These are phyloP conservation scores for Tautogolabrus adspersus DNA, from an alignment of 2,113 vertebrate species.

Conservation along the genomic window DNA sequence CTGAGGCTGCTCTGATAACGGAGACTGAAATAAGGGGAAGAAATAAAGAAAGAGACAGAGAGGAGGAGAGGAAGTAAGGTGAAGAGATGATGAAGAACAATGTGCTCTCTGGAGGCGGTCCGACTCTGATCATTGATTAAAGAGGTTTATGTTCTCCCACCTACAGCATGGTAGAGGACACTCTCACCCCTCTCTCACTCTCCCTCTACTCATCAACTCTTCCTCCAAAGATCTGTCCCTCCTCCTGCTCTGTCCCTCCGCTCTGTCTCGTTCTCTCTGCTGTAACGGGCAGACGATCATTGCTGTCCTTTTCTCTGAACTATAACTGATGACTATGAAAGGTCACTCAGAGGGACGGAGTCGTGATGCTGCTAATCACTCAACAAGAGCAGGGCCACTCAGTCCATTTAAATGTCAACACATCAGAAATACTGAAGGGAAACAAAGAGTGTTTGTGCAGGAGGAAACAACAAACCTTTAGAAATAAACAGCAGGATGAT, in stretches of 20 bases:
- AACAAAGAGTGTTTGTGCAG: background rate
- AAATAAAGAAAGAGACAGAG: background rate
- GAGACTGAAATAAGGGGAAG: constrained; percentile 23
- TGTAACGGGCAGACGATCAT: background rate
- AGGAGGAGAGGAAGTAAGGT: background rate
- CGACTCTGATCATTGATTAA: constrained; percentile 81
- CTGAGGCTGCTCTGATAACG: constrained; percentile 62
- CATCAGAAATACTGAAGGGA: background rate
- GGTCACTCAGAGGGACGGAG: background rate
- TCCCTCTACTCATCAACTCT: background rate
- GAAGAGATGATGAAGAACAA: background rate
- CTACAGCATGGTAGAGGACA: constrained; percentile 62
- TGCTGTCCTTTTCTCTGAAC: background rate
- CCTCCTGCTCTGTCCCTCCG: constrained; percentile 47
- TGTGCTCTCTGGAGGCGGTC: constrained; percentile 51
- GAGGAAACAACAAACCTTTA: too few species aligned
- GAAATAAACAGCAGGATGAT: too few species aligned
- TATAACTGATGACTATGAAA: background rate
- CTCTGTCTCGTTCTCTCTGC: background rate
- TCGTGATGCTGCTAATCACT: background rate
- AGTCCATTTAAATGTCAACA: background rate
- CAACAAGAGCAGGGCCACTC: background rate
- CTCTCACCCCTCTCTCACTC: constrained; percentile 42
- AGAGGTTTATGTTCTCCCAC: constrained; percentile 63
- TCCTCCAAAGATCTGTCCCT: constrained; percentile 25